Base-by-base conservation (phyloP, 1,140 invertebrate species). In the Ceratina japonica region DNA sequence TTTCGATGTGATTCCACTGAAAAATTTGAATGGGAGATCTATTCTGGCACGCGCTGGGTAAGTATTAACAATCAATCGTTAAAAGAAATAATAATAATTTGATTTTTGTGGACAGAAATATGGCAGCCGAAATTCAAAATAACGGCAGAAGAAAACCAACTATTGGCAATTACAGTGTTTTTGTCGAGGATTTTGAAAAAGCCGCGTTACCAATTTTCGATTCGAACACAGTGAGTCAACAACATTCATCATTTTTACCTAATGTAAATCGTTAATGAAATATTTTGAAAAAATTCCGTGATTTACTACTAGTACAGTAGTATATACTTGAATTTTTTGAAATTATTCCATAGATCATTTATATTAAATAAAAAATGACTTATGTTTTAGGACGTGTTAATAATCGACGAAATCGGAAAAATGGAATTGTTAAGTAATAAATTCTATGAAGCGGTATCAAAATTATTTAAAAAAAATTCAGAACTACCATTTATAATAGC, bases 391-490 rank as follows among this genome's bases (percentile, higher is more conserved):
- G 81, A 90, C 58, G 64, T 93, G 63, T 73, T 94, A 31, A 87
- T 95, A 13, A 91, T 95, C 31, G 95, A 95, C 90, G 95, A 95
- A 89, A 94, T 95, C 74, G 95, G 95, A 20, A 95, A 95, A 91
- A 95, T 95, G 95, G 95, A 95, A 89, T 80, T 95, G 54, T 94
- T 94, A 58, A 95, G 95, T 82, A 87, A 92, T 64, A 88, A 88
- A 63, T 95, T 95, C 87, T 61, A 78, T 18, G 83, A 93, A 65
- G 71, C 85, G 20, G 68, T 82, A 16, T 88, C 94, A 0, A 83
- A 89, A 27, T 83, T 91, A 52, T 74, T 93, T 31, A 20, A 52
- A 85, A 72, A 16, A 63, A 64, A 81, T 87, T 72, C 27, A 4
- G 4, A 31, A 31, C 4, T 31, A 4, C 27, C 27, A 31, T 31